Conservation (phyloP, 53 echinoderm and acorn worm genomes). For the Actinopyga echinites region DNA sequence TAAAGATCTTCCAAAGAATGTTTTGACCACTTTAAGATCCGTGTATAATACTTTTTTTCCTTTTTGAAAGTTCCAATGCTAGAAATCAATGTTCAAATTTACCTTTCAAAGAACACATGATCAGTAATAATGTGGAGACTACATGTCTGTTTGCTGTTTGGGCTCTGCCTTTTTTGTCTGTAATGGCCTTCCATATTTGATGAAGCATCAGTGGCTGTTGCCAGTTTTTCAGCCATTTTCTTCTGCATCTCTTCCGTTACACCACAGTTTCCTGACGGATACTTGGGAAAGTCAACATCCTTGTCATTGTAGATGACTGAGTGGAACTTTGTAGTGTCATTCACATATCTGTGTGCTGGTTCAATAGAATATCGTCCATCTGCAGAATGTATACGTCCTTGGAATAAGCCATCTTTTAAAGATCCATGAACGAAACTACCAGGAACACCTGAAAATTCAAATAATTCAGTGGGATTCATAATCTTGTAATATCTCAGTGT, state of each 20-base stretch:
- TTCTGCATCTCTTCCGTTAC: not conserved
- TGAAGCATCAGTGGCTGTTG: not conserved
- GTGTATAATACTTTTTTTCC: no score
- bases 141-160: conserved; percentile 1
- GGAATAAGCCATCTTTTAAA: conserved; percentile 2
- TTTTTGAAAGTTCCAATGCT: no score
- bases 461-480: not conserved
- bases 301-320: conserved; percentile 38
- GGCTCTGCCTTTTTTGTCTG: conserved; percentile 13
- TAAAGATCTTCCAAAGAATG: no score
- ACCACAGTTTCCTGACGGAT: not conserved
- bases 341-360: conserved; percentile 16
- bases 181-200: not conserved
- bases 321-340: conserved; percentile 9
- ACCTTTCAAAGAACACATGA: conserved; percentile 19
- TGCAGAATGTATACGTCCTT: conserved; percentile 1
- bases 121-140: conserved; percentile 25
- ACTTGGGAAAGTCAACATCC: conserved; percentile 20
- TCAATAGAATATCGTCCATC: conserved; percentile 14
- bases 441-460: conserved; percentile 13
- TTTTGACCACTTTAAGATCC: no score
- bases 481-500: not conserved
- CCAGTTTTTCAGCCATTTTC: conserved; percentile 1
- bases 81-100: no score
- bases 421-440: conserved; percentile 28